phyloP scores from a whole-genome alignment of 1,140 invertebrate species.

The Diabrotica undecimpunctata region DNA sequence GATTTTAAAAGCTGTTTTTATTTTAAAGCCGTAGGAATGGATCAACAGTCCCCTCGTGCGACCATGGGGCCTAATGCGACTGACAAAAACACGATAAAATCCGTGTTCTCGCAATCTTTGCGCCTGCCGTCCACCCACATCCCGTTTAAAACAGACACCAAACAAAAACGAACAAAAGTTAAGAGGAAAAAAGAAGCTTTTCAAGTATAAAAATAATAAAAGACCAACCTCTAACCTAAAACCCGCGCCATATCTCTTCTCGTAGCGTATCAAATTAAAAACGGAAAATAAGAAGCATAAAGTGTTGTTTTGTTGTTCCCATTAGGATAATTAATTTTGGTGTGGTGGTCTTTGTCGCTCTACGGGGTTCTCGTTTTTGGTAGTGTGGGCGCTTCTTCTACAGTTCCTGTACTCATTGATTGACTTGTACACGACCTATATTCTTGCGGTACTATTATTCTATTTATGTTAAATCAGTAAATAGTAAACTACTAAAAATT shows the following conservation, averaged over 20 bases:
- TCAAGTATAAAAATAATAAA: conserved; percentile 1
- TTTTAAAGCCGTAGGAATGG: no score
- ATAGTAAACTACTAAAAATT: no score
- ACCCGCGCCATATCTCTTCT: conserved; percentile 1
- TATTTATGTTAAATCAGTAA: no score
- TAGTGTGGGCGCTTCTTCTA: no score
- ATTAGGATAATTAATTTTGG: conserved; percentile 15
- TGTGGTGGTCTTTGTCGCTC: neutral
- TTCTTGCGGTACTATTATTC: no score
- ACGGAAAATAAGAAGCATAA: conserved; percentile 14
- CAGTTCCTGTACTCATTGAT: no score
- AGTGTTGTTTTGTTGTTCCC: conserved; percentile 16
- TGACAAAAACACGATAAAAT: neutral
- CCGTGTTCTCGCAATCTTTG: neutral
- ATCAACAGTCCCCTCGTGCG: no score
- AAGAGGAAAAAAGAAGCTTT: neutral
- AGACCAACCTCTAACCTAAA: conserved; percentile 2
- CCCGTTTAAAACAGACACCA: conserved; percentile 1
- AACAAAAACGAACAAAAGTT: neutral
- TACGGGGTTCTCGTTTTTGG: no score
- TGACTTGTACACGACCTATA: no score
- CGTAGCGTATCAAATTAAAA: conserved; percentile 7
- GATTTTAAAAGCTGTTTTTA: no score
- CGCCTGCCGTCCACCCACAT: neutral
- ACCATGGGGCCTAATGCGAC: no score